Evolutionary conservation across 2,888 invertebrate species (phyloP).

Genomic region (Drosophila rellima): DNA sequence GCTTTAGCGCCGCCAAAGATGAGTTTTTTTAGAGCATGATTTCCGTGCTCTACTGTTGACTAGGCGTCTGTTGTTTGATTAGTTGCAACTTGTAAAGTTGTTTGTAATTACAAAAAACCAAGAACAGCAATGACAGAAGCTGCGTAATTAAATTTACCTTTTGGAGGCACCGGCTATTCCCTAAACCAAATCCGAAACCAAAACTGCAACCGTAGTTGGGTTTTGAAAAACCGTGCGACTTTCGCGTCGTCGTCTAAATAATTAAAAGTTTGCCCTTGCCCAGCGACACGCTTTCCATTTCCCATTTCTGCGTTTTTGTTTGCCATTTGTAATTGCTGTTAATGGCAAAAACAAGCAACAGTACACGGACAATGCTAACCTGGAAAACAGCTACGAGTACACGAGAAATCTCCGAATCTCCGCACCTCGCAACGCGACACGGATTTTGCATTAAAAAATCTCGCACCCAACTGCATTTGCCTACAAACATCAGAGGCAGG

Average conservation of each 20-base stretch:
- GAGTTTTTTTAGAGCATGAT: slow-evolving; percentile 2
- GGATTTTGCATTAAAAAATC: slow-evolving; percentile 74
- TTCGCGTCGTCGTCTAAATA: slow-evolving; percentile 66
- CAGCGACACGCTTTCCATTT: slow-evolving; percentile 19
- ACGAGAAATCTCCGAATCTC: background rate
- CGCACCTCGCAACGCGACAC: slow-evolving; percentile 49
- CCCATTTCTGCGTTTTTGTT: slow-evolving; percentile 55
- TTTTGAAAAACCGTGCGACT: slow-evolving; percentile 47
- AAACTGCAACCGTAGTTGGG: slow-evolving; percentile 46
- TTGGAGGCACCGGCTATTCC: slow-evolving; percentile 14
- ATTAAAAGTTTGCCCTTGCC: slow-evolving; percentile 71
- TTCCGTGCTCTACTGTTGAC: background rate
- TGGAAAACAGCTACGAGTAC: slow-evolving; percentile 28
- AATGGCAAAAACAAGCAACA: slow-evolving; percentile 67
- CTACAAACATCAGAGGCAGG: slow-evolving; percentile 1
- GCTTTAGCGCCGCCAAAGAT: slow-evolving; percentile 21
- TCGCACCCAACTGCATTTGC: slow-evolving; percentile 31
- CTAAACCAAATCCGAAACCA: slow-evolving; percentile 18
- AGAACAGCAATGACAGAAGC: slow-evolving; percentile 22
- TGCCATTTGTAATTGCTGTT: slow-evolving; percentile 73
- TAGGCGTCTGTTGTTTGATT: slow-evolving; percentile 53
- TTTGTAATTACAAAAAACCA: slow-evolving; percentile 52
- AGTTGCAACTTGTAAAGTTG: slow-evolving; percentile 44
- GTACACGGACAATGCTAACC: slow-evolving; percentile 29
- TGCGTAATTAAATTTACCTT: slow-evolving; percentile 57